These are phyloP conservation scores for Microplitis deprimator DNA, from an alignment of 2,888 invertebrate species.

Conservation along the genomic window DNA sequence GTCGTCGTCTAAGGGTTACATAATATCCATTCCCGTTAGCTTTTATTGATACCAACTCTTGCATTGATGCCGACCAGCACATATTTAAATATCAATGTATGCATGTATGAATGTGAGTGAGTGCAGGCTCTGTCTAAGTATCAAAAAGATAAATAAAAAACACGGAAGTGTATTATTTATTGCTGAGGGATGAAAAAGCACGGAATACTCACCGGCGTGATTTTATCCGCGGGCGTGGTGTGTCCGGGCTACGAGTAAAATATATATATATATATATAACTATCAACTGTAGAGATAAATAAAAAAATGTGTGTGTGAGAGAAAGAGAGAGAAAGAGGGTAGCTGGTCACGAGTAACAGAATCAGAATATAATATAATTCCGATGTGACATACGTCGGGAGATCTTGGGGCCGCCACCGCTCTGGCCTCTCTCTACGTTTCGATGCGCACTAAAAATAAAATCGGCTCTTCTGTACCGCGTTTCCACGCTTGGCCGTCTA, in stretches of 20 bases:
- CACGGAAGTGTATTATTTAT: neutral
- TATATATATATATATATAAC: neutral
- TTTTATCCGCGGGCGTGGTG: slow-evolving; percentile 36
- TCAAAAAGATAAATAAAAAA: too few species aligned
- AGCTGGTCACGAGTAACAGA: slow-evolving; percentile 26
- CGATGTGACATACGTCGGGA: slow-evolving; percentile 39
- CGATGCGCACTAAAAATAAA: slow-evolving; percentile 45
- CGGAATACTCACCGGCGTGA: slow-evolving; percentile 38
- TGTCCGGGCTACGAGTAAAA: slow-evolving; percentile 22
- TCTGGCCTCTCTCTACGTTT: slow-evolving; percentile 43
- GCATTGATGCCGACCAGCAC: slow-evolving; percentile 20
- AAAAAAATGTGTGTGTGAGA: neutral
- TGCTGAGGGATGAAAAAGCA: slow-evolving; percentile 33
- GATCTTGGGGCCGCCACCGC: slow-evolving; percentile 30
- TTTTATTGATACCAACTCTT: neutral
- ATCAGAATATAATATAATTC: slow-evolving; percentile 33
- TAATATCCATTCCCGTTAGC: slow-evolving; percentile 40
- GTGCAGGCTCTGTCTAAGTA: too few species aligned
- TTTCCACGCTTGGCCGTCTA: slow-evolving; percentile 29
- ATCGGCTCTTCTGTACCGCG: slow-evolving; percentile 38
- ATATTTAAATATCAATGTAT: slow-evolving; percentile 6
- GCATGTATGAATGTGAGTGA: slow-evolving; percentile 28
- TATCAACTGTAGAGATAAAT: neutral
- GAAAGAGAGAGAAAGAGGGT: neutral
- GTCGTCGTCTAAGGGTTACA: slow-evolving; percentile 44